A percentile compares a stretch with the other conserved stretches of the same genome.
Evolutionary conservation across 2,113 vertebrate genomes (phyloP).

Genomic region (Peromyscus leucopus): DNA sequence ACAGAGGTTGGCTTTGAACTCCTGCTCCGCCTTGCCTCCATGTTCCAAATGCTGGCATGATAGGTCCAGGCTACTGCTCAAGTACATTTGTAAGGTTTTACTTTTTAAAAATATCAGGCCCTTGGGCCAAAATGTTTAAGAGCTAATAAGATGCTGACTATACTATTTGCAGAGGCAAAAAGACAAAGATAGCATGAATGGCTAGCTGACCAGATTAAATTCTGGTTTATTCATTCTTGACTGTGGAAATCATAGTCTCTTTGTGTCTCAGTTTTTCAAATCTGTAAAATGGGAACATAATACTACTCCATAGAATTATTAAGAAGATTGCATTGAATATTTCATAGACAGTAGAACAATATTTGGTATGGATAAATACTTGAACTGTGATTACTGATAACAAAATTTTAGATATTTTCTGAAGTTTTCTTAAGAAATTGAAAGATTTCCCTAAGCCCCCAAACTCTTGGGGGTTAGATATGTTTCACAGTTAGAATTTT

Average conservation of each 20-base stretch:
- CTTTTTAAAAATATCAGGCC: not conserved
- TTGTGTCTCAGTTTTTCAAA: not conserved
- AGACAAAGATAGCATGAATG: not conserved
- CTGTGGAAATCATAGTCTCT: not conserved
- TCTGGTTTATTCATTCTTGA: not conserved
- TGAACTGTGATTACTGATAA: not conserved
- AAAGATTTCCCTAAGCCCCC: not conserved
- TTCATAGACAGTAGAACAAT: not conserved
- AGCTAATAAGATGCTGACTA: not conserved
- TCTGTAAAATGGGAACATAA: conserved; percentile 43
- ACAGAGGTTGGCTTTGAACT: not conserved
- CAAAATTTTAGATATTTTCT: conserved; percentile 16
- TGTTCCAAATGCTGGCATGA: not conserved
- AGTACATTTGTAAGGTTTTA: not conserved
- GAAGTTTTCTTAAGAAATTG: conserved; percentile 27
- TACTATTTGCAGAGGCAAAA: not conserved
- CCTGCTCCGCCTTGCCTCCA: not conserved
- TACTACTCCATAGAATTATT: conserved; percentile 27
- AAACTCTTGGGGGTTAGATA: not conserved
- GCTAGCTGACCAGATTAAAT: not conserved
- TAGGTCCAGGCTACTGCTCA: not conserved
- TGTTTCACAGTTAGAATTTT: not conserved
- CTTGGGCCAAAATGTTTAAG: not conserved
- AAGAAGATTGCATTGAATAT: not conserved
- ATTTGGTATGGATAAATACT: not conserved